Conservation (phyloP, 1,140 invertebrate genomes). For the Ephestia elutella region DNA sequence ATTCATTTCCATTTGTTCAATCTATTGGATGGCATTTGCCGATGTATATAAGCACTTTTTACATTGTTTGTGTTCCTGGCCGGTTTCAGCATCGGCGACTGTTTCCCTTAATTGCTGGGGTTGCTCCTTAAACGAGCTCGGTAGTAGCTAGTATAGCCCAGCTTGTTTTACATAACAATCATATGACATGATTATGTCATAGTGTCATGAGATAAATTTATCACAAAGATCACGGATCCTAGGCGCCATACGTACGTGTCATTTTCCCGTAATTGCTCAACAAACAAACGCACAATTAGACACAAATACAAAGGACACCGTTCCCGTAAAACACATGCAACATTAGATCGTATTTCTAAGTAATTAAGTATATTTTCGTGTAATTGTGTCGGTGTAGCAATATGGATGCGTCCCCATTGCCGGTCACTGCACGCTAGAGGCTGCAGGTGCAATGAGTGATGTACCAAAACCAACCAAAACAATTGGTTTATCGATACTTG, state of each 20-base stretch:
- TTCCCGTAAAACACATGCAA: neutral
- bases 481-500: neutral
- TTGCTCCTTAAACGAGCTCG: no score
- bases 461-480: constrained; percentile 1
- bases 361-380: neutral
- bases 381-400: neutral
- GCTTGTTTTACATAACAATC: neutral
- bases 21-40: no score
- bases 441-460: constrained; percentile 21
- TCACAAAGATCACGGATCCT: neutral
- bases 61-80: no score
- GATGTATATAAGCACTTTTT: no score
- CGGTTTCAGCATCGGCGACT: no score
- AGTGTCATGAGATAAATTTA: neutral
- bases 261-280: neutral
- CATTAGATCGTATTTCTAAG: neutral
- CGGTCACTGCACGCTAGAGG: constrained; percentile 31
- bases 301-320: neutral
- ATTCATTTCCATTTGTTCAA: no score
- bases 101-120: no score
- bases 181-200: neutral
- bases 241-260: neutral
- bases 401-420: constrained; percentile 23
- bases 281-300: neutral
- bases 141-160: no score